These are phyloP conservation scores for Nymphalis urticae DNA, from an alignment of 2,888 invertebrate genomes.

Conservation along the genomic window DNA sequence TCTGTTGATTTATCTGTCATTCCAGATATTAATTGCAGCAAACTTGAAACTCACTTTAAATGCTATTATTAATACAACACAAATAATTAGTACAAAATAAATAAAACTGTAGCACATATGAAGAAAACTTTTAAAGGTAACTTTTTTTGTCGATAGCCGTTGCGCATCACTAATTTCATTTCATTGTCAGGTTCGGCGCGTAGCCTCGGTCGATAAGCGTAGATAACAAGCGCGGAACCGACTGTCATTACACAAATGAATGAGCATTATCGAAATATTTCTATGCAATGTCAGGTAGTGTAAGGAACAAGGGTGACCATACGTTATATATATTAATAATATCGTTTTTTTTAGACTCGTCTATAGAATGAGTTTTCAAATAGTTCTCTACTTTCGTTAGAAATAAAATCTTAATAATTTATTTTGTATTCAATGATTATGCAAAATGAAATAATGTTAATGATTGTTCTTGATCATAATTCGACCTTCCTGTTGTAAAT, in stretches of 20 bases:
- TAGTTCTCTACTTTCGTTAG: too few species aligned
- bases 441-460: constrained; percentile 2
- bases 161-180: constrained; percentile 60
- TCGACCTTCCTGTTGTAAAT: constrained; percentile 13
- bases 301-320: constrained; percentile 41
- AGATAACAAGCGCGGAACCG: constrained; percentile 73
- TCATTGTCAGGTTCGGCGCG: constrained; percentile 79
- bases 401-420: not conserved
- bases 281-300: constrained; percentile 57
- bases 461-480: constrained; percentile 8
- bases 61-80: too few species aligned
- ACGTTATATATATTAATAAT: too few species aligned
- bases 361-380: too few species aligned
- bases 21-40: too few species aligned
- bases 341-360: not conserved
- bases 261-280: constrained; percentile 65
- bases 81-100: too few species aligned
- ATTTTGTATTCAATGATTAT: not conserved
- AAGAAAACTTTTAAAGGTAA: too few species aligned
- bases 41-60: too few species aligned
- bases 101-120: too few species aligned
- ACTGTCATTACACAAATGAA: constrained; percentile 59
- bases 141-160: constrained; percentile 7
- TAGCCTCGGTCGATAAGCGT: constrained; percentile 65
- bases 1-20: too few species aligned